phyloP scores from a whole-genome alignment of 2,888 invertebrate genomes.

The Xestoiulus laeticollis region DNA sequence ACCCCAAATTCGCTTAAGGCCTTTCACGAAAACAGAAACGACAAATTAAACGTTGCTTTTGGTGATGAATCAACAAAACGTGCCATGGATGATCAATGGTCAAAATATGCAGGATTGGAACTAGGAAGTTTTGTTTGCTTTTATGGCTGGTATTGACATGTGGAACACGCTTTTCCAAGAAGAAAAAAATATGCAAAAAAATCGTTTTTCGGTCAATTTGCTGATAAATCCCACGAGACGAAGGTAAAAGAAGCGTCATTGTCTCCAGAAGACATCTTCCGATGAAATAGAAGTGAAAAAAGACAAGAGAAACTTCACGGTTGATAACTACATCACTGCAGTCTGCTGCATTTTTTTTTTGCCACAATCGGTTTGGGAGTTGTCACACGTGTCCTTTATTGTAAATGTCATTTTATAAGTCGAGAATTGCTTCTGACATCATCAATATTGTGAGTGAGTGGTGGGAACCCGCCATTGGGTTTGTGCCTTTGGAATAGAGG shows the following conservation, averaged over 20 bases:
- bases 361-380: slow-evolving; percentile 17
- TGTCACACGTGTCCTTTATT: slow-evolving; percentile 10
- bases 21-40: too few relatives aligned
- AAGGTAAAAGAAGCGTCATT: not conserved
- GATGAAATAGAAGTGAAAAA: not conserved
- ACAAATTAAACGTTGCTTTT: too few relatives aligned
- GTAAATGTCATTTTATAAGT: slow-evolving; percentile 26
- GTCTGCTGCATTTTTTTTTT: not conserved
- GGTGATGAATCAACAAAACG: not conserved
- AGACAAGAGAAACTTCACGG: not conserved
- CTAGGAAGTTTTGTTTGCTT: not conserved
- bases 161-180: not conserved
- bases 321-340: not conserved
- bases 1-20: too few relatives aligned
- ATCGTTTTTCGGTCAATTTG: not conserved
- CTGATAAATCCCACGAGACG: not conserved
- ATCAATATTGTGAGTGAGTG: not conserved
- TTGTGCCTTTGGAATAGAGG: not conserved
- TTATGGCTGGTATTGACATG: not conserved
- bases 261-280: slow-evolving; percentile 17
- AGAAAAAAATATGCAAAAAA: slow-evolving; percentile 1
- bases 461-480: slow-evolving; percentile 23
- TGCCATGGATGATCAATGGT: not conserved
- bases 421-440: slow-evolving; percentile 11
- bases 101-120: not conserved